Conservation (phyloP, 2,797 vertebrate species). For the Syngnathus acus region DNA sequence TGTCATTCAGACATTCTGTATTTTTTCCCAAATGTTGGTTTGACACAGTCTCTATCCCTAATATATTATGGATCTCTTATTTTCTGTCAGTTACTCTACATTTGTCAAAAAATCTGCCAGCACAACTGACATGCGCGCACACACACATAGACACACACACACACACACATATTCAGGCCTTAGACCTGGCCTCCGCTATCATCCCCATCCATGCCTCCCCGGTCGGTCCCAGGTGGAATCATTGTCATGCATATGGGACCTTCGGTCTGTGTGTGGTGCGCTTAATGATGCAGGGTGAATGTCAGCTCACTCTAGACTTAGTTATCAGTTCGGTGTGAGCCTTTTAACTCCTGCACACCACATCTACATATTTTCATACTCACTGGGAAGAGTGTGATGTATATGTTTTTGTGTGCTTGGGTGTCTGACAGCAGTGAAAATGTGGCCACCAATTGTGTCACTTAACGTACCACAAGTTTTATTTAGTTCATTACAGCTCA, state of each 20-base stretch:
- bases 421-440: neutral
- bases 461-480: neutral
- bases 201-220: slow-evolving; percentile 18
- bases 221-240: slow-evolving; percentile 14
- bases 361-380: neutral
- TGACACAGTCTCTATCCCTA: neutral
- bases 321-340: neutral
- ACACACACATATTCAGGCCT: neutral
- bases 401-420: too few species aligned
- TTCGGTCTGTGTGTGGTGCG: slow-evolving; percentile 17
- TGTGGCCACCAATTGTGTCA: neutral
- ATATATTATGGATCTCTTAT: neutral
- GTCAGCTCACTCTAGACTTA: slow-evolving; percentile 32
- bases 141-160: slow-evolving; percentile 17
- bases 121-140: slow-evolving; percentile 18
- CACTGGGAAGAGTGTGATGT: neutral
- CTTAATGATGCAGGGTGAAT: slow-evolving; percentile 33
- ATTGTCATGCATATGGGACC: slow-evolving; percentile 59
- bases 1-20: neutral
- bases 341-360: neutral
- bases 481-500: too few species aligned
- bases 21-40: neutral
- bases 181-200: slow-evolving; percentile 23
- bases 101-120: slow-evolving; percentile 42
- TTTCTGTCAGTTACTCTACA: slow-evolving; percentile 21